phyloP scores from a whole-genome alignment of 2,797 vertebrate genomes.

The Mallotus villosus region DNA sequence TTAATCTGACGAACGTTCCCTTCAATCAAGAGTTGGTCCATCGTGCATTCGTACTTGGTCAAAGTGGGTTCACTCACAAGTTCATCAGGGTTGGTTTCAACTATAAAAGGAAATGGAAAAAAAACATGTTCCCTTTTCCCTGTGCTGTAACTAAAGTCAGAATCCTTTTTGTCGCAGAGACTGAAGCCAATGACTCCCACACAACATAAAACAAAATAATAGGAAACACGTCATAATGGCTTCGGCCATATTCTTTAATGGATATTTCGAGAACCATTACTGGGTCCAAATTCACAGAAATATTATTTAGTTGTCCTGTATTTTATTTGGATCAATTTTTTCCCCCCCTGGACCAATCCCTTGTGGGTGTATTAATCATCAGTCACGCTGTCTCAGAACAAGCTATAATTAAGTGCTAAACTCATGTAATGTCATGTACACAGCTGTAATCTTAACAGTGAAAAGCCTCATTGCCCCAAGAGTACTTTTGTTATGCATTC shows the following conservation, averaged over 20 bases:
- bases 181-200: not conserved
- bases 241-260: conserved; percentile 51
- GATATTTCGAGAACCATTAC: conserved; percentile 20
- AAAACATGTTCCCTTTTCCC: not conserved
- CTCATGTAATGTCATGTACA: conserved; percentile 2
- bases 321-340: conserved; percentile 18
- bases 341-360: not conserved
- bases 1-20: not conserved
- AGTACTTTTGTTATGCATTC: not conserved
- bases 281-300: conserved; percentile 38
- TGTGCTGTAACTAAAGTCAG: conserved; percentile 8
- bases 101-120: conserved; percentile 13
- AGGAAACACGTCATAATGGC: conserved; percentile 38
- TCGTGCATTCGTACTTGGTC: conserved; percentile 24
- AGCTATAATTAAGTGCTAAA: conserved; percentile 1
- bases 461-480: not conserved
- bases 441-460: not conserved
- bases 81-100: conserved; percentile 13
- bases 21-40: not conserved
- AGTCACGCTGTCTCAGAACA: conserved; percentile 3
- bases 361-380: conserved; percentile 1
- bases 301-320: conserved; percentile 24
- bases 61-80: conserved; percentile 15
- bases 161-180: not conserved
- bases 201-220: conserved; percentile 22